A percentile compares a stretch with the other conserved stretches of the same genome.
phyloP scores from a whole-genome alignment of 2,113 vertebrate genomes.

The Cyanoramphus novaezelandiae region DNA sequence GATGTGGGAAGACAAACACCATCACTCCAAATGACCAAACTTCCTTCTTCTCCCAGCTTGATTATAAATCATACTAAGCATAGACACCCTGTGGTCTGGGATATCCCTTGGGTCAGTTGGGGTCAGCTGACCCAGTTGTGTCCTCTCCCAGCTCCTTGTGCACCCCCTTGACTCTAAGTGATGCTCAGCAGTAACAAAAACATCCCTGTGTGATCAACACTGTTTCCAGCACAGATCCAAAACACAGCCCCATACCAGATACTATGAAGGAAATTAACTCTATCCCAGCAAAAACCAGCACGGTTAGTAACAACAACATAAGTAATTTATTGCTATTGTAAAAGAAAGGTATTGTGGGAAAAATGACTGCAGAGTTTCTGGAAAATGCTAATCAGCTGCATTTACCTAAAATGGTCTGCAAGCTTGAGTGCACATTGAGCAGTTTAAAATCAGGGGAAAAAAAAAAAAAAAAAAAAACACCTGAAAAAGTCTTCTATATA shows the following conservation, averaged over 20 bases:
- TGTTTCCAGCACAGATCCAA: not conserved
- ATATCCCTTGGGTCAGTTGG: not conserved
- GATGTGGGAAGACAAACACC: not conserved
- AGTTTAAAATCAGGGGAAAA: not conserved
- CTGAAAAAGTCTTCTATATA: not conserved
- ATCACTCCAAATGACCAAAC: not conserved
- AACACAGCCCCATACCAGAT: not conserved
- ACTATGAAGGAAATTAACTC: not conserved
- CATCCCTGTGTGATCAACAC: rapidly evolving
- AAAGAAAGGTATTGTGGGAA: not conserved
- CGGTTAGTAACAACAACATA: not conserved
- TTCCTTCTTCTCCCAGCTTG: not conserved
- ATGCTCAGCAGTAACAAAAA: not conserved
- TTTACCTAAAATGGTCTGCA: not conserved
- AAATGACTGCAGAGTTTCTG: not conserved
- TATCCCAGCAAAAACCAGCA: not conserved
- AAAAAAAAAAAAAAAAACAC: no score
- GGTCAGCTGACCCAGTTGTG: not conserved
- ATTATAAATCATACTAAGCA: not conserved
- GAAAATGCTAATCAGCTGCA: not conserved
- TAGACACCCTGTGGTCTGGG: not conserved
- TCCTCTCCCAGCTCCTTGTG: not conserved
- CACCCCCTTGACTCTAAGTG: not conserved
- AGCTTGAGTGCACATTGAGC: not conserved
- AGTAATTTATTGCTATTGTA: not conserved